Percentiles rank a stretch among this genome's conserved stretches.
phyloP scores from a whole-genome alignment of 2,113 vertebrate species.

The Cyphomyrus discorhynchus region DNA sequence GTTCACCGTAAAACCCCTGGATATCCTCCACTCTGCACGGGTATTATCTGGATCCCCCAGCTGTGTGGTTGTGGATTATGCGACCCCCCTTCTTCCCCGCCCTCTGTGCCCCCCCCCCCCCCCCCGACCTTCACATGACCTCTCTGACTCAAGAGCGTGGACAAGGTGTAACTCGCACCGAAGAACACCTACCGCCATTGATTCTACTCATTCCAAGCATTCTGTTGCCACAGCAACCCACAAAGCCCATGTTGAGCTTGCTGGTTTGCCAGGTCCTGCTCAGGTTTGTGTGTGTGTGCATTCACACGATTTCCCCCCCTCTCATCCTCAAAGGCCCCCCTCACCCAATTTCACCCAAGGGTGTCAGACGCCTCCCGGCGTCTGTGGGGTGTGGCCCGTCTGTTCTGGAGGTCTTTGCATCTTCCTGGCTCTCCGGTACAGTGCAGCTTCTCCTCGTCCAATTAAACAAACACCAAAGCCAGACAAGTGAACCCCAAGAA shows the following conservation, averaged over 20 bases:
- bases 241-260: not conserved
- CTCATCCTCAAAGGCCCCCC: not conserved
- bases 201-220: not conserved
- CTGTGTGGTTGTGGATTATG: not conserved
- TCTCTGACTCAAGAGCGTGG: constrained; percentile 4
- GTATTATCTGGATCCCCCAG: not conserved
- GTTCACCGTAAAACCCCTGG: not conserved
- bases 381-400: not conserved
- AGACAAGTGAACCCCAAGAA: constrained; percentile 22
- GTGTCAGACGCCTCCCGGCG: too few species aligned
- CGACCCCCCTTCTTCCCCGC: not conserved
- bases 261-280: not conserved
- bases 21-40: too few species aligned
- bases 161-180: not conserved
- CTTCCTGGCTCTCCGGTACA: constrained; percentile 41
- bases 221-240: not conserved
- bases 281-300: not conserved
- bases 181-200: not conserved
- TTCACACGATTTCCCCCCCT: not conserved
- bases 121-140: constrained; percentile 28
- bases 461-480: constrained; percentile 51
- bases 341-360: not conserved
- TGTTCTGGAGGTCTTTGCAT: constrained; percentile 33
- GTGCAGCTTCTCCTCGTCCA: constrained; percentile 57
- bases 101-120: constrained; percentile 26